phyloP scores from a whole-genome alignment of 2,113 vertebrate genomes.

The Xenopus laevis region DNA sequence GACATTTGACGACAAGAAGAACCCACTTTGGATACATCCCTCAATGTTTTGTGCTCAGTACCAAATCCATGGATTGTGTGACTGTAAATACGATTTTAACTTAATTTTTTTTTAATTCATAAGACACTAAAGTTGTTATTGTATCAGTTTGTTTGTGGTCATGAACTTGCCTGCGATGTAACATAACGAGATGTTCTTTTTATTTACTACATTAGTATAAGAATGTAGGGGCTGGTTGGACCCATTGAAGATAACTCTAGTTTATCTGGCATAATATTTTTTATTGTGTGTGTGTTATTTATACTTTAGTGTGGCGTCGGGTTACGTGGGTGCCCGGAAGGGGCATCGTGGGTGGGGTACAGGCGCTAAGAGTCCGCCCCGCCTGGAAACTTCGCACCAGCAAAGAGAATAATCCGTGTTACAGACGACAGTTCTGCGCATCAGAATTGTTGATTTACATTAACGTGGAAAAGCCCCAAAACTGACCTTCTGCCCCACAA shows the following conservation, averaged over 20 bases:
- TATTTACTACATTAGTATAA: constrained; percentile 44
- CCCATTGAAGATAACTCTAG: constrained; percentile 8
- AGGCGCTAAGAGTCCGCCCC: too few species aligned
- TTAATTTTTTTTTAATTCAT: constrained; percentile 1
- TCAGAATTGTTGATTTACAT: too few species aligned
- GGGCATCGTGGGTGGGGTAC: too few species aligned
- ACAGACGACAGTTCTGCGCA: too few species aligned
- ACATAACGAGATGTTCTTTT: constrained; percentile 1
- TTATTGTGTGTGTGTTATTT: neutral
- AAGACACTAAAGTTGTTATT: constrained; percentile 53
- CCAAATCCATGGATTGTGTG: constrained; percentile 67
- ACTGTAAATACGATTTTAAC: constrained; percentile 5
- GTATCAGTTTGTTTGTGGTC: constrained; percentile 48
- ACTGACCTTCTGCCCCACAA: too few species aligned
- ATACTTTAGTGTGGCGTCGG: neutral
- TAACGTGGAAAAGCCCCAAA: too few species aligned
- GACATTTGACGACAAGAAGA: too few species aligned
- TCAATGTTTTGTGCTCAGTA: constrained; percentile 56
- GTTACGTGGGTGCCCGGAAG: too few species aligned
- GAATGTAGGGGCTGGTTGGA: constrained; percentile 17
- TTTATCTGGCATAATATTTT: neutral
- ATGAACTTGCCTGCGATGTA: neutral
- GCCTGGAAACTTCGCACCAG: too few species aligned
- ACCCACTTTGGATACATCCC: constrained; percentile 49
- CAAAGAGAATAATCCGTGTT: too few species aligned